Evolutionary conservation across 2,888 invertebrate genomes (phyloP), one percentile per base, ranked within the genome.

Genomic region (Rapana venosa): DNA sequence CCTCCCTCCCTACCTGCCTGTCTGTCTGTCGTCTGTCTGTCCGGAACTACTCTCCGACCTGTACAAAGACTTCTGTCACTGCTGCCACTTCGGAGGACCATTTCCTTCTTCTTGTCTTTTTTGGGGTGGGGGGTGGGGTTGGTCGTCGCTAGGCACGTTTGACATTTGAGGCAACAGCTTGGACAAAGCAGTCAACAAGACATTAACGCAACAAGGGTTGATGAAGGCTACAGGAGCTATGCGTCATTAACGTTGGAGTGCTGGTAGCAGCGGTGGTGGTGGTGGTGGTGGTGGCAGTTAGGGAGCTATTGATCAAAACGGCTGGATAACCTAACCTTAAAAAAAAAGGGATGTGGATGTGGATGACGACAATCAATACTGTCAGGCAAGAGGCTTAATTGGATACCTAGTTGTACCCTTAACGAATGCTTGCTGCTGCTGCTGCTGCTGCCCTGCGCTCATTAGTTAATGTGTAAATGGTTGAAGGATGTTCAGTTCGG

Each of bases 121-220:
- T n/a, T 61, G 61, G n/a, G n/a, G n/a, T n/a, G n/a, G n/a, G n/a
- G n/a, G n/a, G n/a, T n/a, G n/a, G n/a, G n/a, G 15, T 61, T 61
- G 61, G 15, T 61, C 22, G 15, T 61, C 20, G 15, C 77, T 13
- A 20, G 35, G 17, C 83, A 56, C 20, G 83, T 83, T 83, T 47
- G 36, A 83, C 83, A 83, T 47, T 36, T 20, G 83, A n/a, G 83
- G 83, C 56, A 83, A 83, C 83, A 47, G 83, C 83, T 83, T 36
- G 83, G 47, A 83, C 83, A 83, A 47, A 20, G 47, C 36, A n/a
- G 83, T 11, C 47, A 83, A 83, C 47, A 83, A 47, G n/a, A 47
- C 83, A 47, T 83, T 32, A 47, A 83, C 20, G 83, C 83, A 35
- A n/a, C 36, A n/a, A 47, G 83, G 79, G 35, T 32, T 32, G 17